Evolutionary conservation across 1,140 invertebrate genomes (phyloP).

Genomic region (Oncopeltus fasciatus): DNA sequence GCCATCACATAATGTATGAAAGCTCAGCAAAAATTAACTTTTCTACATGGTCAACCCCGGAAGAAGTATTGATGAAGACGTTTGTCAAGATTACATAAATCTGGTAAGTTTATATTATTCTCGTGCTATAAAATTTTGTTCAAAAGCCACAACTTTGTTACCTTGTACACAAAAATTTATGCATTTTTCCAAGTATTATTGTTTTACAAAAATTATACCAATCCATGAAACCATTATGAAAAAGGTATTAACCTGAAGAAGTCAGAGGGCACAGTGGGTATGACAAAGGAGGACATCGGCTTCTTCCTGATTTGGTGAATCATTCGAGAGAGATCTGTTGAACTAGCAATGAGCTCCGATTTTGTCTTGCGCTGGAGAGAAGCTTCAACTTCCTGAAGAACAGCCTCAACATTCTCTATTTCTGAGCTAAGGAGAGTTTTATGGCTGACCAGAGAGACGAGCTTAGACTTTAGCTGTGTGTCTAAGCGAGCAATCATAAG

Average conservation of each 20-base stretch:
- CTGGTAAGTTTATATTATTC: too few relatives aligned
- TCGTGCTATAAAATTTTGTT: too few relatives aligned
- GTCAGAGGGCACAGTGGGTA: constrained; percentile 76
- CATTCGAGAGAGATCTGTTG: constrained; percentile 61
- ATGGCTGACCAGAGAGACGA: constrained; percentile 76
- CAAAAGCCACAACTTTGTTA: too few relatives aligned
- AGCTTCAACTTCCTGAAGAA: constrained; percentile 73
- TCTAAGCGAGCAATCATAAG: constrained; percentile 83
- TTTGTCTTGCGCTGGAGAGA: constrained; percentile 42
- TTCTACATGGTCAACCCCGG: too few relatives aligned
- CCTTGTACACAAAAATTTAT: too few relatives aligned
- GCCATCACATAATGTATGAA: too few relatives aligned
- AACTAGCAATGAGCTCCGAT: constrained; percentile 69
- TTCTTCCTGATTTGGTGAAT: constrained; percentile 71
- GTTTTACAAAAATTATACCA: too few relatives aligned
- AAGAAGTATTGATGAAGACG: too few relatives aligned
- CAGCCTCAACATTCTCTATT: constrained; percentile 70
- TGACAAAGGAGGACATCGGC: constrained; percentile 77
- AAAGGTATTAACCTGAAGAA: constrained; percentile 84
- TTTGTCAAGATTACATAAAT: too few relatives aligned
- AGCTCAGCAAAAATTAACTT: too few relatives aligned
- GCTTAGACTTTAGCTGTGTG: constrained; percentile 76
- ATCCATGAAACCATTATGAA: too few relatives aligned
- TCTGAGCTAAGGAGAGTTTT: constrained; percentile 74
- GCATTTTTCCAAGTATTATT: too few relatives aligned